phyloP scores from a whole-genome alignment of 2,113 vertebrate genomes.

The Synodontis membranacea region DNA sequence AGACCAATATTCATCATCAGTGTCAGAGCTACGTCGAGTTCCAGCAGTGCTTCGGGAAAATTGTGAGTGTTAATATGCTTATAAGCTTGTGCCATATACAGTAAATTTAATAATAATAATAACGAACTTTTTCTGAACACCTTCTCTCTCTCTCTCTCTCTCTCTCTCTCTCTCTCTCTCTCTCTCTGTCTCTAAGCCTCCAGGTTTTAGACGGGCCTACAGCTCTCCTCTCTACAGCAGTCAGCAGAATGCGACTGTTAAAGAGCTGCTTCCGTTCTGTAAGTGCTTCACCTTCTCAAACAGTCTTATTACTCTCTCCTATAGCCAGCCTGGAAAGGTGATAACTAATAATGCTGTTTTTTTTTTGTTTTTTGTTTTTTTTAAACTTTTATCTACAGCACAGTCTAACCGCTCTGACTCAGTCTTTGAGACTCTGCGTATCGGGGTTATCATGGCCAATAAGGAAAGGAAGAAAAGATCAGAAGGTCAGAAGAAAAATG shows the following conservation, averaged over 20 bases:
- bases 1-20: conserved; percentile 93
- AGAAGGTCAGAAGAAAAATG: conserved; percentile 87
- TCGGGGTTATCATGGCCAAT: conserved; percentile 93
- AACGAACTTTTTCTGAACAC: background rate
- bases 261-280: conserved; percentile 44
- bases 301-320: background rate
- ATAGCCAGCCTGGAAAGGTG: background rate
- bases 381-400: conserved; percentile 49
- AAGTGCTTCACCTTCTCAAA: background rate
- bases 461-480: conserved; percentile 93
- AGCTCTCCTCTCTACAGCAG: conserved; percentile 86
- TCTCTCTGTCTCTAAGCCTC: conserved; percentile 71
- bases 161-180: background rate
- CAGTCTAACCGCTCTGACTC: conserved; percentile 85
- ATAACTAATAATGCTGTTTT: background rate
- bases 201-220: conserved; percentile 87
- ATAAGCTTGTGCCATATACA: background rate
- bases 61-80: conserved; percentile 75
- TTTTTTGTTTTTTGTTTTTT: background rate
- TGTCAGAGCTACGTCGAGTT: conserved; percentile 91
- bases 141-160: background rate
- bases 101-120: background rate
- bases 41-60: conserved; percentile 93
- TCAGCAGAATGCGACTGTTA: conserved; percentile 24
- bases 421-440: conserved; percentile 88